Evolutionary conservation across 2,888 invertebrate species (phyloP), one percentile per base, ranked within the genome.

Genomic region (Sminthurides aquaticus): DNA sequence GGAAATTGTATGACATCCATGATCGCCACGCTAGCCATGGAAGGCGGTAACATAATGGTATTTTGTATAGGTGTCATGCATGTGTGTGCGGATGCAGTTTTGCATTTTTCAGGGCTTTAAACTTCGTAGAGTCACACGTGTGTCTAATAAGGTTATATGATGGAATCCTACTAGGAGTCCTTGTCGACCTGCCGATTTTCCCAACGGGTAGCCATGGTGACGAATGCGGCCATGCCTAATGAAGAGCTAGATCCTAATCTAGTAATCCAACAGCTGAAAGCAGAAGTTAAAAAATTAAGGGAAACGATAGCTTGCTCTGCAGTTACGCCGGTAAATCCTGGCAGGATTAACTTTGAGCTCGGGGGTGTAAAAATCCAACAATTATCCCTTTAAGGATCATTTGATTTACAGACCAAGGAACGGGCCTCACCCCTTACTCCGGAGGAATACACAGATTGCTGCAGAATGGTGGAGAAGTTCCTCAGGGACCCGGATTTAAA

Each of bases 1-100:
- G 82, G 83, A 55, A 83, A 83, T 76, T 83, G 82, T 64, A 74
- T 82, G 61, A 83, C 83, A 2, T 79, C 79, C 2, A 82, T 83
- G 82, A 75, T 83, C 62, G 82, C 82, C n/a, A 82, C 79, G 2
- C 69, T 82, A 52, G 78, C 79, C 26, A 64, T 78, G 8, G 76
- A 77, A 5, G 64, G 68, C 18, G 70, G 67, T 2, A 79, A 79
- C 72, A 66, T 79, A 11, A 76, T 77, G 74, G 80, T 76, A 65
- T 29, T 5, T 48, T 26, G 27, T 2, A 34, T 34, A 34, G 43
- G 43, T 34, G 8, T n/a, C n/a, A n/a, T n/a, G n/a, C n/a, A n/a
- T n/a, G n/a, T n/a, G n/a, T n/a, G n/a, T n/a, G 2, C 20, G 20
- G 25, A 22, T 15, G 48, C 8, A 26, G 18, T 49, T 60, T 48